phyloP scores from a whole-genome alignment of 1,140 invertebrate species.

The Sarcophaga peregrina region DNA sequence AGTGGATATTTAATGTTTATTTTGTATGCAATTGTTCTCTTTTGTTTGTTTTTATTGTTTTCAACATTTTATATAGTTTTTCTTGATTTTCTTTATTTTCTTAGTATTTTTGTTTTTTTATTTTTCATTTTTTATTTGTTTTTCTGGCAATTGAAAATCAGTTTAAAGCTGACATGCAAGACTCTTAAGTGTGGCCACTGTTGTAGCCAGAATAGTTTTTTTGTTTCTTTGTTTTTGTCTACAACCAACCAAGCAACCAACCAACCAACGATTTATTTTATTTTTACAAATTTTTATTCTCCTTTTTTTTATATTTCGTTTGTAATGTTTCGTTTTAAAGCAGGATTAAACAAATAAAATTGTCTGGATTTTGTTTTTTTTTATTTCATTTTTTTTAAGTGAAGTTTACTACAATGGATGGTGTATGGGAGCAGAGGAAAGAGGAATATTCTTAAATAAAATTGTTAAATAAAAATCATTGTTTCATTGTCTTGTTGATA shows the following conservation, averaged over 20 bases:
- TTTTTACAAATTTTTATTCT: background rate
- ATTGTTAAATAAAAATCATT: conserved; percentile 8
- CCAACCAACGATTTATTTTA: conserved; percentile 24
- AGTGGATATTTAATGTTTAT: background rate
- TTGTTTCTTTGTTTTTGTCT: conserved; percentile 8
- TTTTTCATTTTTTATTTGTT: background rate
- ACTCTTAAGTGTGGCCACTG: conserved; percentile 34
- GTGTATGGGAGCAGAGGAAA: no score
- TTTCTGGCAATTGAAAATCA: conserved; percentile 35
- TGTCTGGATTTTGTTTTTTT: background rate
- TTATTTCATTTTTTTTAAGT: no score
- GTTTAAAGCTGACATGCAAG: conserved; percentile 35
- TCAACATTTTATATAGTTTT: background rate
- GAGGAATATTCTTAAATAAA: conserved; percentile 11
- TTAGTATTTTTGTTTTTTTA: background rate
- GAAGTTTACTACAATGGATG: no score
- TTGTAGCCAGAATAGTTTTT: background rate
- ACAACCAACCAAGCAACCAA: no score
- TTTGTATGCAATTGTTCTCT: conserved; percentile 10
- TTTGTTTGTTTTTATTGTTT: background rate
- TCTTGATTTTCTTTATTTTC: background rate
- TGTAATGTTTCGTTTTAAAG: background rate
- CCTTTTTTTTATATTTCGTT: background rate
- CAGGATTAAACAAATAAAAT: conserved; percentile 26
- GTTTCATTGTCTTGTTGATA: conserved; percentile 12